Conservation (phyloP, 2,797 vertebrate genomes). For the Sebastes diaconus region DNA sequence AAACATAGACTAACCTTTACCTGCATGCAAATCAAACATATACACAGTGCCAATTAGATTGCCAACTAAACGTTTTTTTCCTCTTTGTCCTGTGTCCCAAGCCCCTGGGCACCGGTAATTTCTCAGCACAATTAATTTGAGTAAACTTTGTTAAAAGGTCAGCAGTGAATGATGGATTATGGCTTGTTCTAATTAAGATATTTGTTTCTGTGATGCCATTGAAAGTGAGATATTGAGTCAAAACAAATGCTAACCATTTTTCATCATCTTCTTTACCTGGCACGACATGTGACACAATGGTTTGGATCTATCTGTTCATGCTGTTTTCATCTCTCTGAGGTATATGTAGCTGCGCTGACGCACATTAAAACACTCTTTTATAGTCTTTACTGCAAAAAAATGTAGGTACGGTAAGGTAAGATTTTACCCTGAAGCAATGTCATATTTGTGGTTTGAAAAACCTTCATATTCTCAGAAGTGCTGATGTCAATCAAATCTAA, state of each 20-base stretch:
- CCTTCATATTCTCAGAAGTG: slow-evolving; percentile 24
- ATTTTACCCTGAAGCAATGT: slow-evolving; percentile 18
- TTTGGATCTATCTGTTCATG: slow-evolving; percentile 24
- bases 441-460: slow-evolving; percentile 31
- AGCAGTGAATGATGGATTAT: slow-evolving; percentile 71
- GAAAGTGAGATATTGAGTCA: slow-evolving; percentile 30
- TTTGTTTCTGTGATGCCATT: slow-evolving; percentile 22
- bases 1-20: slow-evolving; percentile 25
- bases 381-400: slow-evolving; percentile 1
- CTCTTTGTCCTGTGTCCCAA: slow-evolving; percentile 21
- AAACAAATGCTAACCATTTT: slow-evolving; percentile 20
- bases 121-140: slow-evolving; percentile 62
- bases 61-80: slow-evolving; percentile 13
- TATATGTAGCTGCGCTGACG: slow-evolving; percentile 10
- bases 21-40: slow-evolving; percentile 40
- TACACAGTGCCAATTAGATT: slow-evolving; percentile 37
- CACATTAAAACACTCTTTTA: slow-evolving; percentile 25
- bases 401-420: not conserved
- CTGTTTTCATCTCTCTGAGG: slow-evolving; percentile 8
- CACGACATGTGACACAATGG: not conserved
- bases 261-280: slow-evolving; percentile 10
- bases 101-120: slow-evolving; percentile 48
- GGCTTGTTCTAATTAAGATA: slow-evolving; percentile 56
- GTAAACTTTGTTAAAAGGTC: slow-evolving; percentile 74
- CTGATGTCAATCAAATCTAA: slow-evolving; percentile 31